phyloP scores from a whole-genome alignment of 2,797 vertebrate genomes.

The Amblyopsis hoosieri region DNA sequence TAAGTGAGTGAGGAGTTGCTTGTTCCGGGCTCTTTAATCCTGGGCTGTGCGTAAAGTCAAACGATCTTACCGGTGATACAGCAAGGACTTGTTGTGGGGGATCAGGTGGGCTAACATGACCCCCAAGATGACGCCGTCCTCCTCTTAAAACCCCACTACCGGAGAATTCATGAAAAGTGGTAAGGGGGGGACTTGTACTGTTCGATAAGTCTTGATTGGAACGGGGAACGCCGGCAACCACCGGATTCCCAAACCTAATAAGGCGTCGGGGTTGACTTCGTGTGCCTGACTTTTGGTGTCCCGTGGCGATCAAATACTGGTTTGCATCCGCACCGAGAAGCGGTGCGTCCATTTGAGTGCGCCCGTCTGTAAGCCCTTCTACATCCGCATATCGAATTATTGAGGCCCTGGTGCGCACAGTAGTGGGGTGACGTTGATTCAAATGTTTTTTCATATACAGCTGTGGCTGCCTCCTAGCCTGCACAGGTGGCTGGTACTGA shows the following conservation, averaged over 20 bases:
- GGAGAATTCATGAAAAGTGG: constrained; percentile 59
- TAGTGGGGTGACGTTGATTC: constrained; percentile 20
- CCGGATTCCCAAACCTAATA: neutral
- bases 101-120: constrained; percentile 15
- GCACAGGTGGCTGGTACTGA: constrained; percentile 57
- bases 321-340: constrained; percentile 44
- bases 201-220: constrained; percentile 18
- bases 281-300: constrained; percentile 1
- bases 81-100: constrained; percentile 5
- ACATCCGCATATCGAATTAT: constrained; percentile 25
- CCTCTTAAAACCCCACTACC: constrained; percentile 66
- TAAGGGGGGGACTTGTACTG: constrained; percentile 16
- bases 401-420: constrained; percentile 24
- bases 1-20: neutral
- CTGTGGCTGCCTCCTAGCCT: constrained; percentile 47
- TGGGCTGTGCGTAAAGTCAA: constrained; percentile 21
- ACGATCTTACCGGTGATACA: neutral
- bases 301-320: constrained; percentile 42
- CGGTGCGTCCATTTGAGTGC: constrained; percentile 24
- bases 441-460: constrained; percentile 50
- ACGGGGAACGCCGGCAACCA: neutral
- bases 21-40: neutral
- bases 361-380: constrained; percentile 8
- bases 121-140: constrained; percentile 39
- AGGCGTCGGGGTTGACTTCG: constrained; percentile 1